phyloP scores from a whole-genome alignment of 2,888 invertebrate genomes.

The Lasioglossum lativentre region DNA sequence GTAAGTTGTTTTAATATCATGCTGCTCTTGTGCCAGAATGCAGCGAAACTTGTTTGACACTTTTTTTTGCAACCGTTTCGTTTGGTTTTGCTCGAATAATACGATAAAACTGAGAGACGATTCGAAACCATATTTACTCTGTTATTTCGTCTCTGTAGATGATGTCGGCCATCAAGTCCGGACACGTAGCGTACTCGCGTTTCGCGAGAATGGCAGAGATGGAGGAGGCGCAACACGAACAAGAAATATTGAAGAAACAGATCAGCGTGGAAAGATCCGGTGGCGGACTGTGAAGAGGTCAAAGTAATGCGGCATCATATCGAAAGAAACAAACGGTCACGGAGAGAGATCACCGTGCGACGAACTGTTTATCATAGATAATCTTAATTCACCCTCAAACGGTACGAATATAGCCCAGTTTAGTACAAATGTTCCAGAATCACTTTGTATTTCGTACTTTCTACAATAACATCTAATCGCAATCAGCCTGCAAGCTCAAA shows the following conservation, averaged over 20 bases:
- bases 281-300: constrained; percentile 92
- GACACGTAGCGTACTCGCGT: constrained; percentile 97
- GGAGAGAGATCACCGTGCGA: constrained; percentile 18
- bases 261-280: constrained; percentile 97
- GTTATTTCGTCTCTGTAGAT: constrained; percentile 87
- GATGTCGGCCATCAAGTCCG: constrained; percentile 99
- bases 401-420: constrained; percentile 32
- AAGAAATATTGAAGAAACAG: constrained; percentile 89
- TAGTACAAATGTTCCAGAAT: constrained; percentile 37
- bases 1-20: constrained; percentile 41
- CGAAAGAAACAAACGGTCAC: constrained; percentile 19
- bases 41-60: neutral
- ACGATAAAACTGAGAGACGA: neutral
- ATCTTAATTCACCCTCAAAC: constrained; percentile 35
- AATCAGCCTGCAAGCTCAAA: constrained; percentile 21
- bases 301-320: constrained; percentile 25
- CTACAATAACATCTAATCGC: constrained; percentile 31
- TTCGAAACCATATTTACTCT: neutral
- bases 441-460: constrained; percentile 42
- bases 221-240: constrained; percentile 94
- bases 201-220: constrained; percentile 98
- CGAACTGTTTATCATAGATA: constrained; percentile 40
- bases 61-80: neutral
- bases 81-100: neutral
- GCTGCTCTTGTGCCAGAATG: constrained; percentile 51